Conservation (phyloP, 2,888 invertebrate genomes). For the Netelia virgata region DNA sequence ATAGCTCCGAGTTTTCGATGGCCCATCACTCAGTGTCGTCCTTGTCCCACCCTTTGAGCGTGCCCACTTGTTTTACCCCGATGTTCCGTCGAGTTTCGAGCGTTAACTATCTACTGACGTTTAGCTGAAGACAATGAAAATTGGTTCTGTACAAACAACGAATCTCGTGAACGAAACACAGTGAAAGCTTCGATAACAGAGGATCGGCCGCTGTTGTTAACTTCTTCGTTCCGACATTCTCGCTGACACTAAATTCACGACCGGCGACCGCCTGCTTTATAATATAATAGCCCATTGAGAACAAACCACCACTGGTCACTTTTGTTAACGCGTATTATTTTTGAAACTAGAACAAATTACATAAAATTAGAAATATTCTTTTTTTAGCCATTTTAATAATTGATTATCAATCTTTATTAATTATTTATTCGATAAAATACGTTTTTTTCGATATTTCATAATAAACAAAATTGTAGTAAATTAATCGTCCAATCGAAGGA, state of each 20-base stretch:
- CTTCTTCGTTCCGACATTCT: slow-evolving; percentile 33
- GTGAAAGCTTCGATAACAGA: not conserved
- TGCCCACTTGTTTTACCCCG: slow-evolving; percentile 12
- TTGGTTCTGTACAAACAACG: slow-evolving; percentile 29
- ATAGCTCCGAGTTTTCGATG: slow-evolving; percentile 6
- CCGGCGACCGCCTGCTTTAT: too few relatives aligned
- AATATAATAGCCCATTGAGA: too few relatives aligned
- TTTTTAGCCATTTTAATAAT: too few relatives aligned
- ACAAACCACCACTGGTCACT: too few relatives aligned
- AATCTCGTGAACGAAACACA: slow-evolving; percentile 24
- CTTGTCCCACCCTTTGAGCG: not conserved
- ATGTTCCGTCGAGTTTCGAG: slow-evolving; percentile 16
- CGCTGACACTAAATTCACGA: not conserved
- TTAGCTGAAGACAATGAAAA: slow-evolving; percentile 38
- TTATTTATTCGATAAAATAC: too few relatives aligned
- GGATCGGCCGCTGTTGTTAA: slow-evolving; percentile 10
- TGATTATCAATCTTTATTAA: too few relatives aligned
- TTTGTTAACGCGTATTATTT: too few relatives aligned
- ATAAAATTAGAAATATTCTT: too few relatives aligned
- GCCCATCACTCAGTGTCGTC: slow-evolving; percentile 32
- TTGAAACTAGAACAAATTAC: too few relatives aligned
- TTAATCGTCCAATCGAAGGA: too few relatives aligned
- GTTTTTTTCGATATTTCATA: too few relatives aligned
- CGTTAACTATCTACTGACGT: slow-evolving; percentile 29
- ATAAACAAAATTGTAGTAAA: too few relatives aligned